These are phyloP conservation scores for Astropecten irregularis DNA, from an alignment of 53 echinoderm and acorn worm species.

Conservation along the genomic window DNA sequence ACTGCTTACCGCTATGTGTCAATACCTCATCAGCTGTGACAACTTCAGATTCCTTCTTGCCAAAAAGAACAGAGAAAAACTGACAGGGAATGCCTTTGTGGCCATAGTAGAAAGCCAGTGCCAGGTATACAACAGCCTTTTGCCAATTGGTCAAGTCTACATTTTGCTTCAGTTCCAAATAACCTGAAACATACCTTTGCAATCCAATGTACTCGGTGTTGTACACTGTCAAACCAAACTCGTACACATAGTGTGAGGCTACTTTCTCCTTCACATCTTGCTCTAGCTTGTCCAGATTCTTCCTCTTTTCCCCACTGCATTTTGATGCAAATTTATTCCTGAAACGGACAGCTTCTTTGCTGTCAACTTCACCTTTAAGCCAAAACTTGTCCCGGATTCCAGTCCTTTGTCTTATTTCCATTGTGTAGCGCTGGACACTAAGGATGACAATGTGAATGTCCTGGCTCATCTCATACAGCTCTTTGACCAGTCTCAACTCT, in stretches of 20 bases:
- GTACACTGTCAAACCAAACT: constrained; percentile 55
- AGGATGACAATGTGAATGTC: constrained; percentile 31
- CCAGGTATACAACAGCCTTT: constrained; percentile 30
- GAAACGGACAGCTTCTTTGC: constrained; percentile 36
- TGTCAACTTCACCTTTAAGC: constrained; percentile 34
- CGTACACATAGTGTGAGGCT: constrained; percentile 46
- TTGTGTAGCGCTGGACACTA: constrained; percentile 26
- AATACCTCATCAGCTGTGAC: not conserved
- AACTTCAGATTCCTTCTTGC: constrained; percentile 29
- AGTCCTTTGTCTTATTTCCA: not conserved
- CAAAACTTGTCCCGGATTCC: not conserved
- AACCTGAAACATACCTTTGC: constrained; percentile 30
- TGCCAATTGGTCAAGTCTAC: constrained; percentile 24
- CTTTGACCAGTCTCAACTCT: constrained; percentile 29
- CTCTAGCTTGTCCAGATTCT: not conserved
- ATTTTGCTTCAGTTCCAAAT: not conserved
- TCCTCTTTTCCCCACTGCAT: not conserved
- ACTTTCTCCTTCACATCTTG: not conserved
- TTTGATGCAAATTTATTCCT: not conserved
- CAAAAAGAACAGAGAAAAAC: constrained; percentile 37
- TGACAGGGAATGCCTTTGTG: constrained; percentile 38
- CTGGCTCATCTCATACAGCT: constrained; percentile 13
- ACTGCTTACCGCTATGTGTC: constrained; percentile 30
- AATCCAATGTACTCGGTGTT: constrained; percentile 25
- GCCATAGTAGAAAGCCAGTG: constrained; percentile 54